phyloP scores from a whole-genome alignment of 2,888 invertebrate species.

The Hymenopus coronatus region DNA sequence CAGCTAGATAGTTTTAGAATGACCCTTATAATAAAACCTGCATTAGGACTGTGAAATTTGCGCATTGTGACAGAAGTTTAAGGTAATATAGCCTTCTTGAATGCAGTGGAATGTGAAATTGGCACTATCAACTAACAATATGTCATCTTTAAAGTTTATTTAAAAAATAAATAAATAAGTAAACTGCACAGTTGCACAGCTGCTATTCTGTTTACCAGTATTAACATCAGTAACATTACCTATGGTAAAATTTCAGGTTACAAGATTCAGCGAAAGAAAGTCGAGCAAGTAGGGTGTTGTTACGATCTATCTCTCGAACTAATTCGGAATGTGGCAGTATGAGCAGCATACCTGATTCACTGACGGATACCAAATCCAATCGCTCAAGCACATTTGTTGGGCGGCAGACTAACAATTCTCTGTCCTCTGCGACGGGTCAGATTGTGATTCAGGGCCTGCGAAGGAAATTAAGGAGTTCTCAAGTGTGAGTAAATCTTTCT shows the following conservation, averaged over 20 bases:
- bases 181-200: not conserved
- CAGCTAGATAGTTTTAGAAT: too few relatives aligned
- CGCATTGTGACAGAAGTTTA: too few relatives aligned
- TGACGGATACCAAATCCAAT: slow-evolving; percentile 20
- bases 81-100: too few relatives aligned
- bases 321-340: slow-evolving; percentile 35
- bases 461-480: slow-evolving; percentile 64
- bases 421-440: slow-evolving; percentile 80
- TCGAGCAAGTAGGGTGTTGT: slow-evolving; percentile 29
- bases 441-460: slow-evolving; percentile 65
- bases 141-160: not conserved
- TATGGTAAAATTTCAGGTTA: slow-evolving; percentile 39
- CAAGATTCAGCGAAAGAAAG: slow-evolving; percentile 25
- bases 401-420: slow-evolving; percentile 81
- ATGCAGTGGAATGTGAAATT: too few relatives aligned
- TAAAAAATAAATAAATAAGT: not conserved
- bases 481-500: slow-evolving; percentile 56
- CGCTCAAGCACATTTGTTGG: slow-evolving; percentile 54
- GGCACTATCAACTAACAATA: too few relatives aligned
- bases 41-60: too few relatives aligned
- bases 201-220: not conserved
- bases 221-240: not conserved
- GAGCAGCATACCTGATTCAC: slow-evolving; percentile 24
- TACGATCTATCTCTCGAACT: slow-evolving; percentile 29
- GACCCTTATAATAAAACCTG: too few relatives aligned